Evolutionary conservation across 2,888 invertebrate species (phyloP).

Genomic region (Amphipyra tragopoginis): DNA sequence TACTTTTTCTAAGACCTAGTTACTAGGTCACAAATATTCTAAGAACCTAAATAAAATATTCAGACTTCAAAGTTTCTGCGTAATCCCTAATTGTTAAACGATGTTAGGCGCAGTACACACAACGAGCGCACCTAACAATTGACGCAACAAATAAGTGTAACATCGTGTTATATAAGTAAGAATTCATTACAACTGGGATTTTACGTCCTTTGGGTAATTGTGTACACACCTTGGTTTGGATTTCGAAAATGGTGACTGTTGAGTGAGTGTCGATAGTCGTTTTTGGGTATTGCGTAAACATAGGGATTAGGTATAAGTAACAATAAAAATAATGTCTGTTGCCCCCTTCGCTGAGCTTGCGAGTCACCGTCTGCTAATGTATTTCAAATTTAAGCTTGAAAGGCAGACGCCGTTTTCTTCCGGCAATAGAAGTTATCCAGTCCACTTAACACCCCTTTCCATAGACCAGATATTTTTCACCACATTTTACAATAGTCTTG

Average conservation of each 20-base stretch:
- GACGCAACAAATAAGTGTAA: conserved; percentile 61
- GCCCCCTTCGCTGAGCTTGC: too few relatives aligned
- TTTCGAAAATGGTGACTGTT: conserved; percentile 32
- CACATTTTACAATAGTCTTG: too few relatives aligned
- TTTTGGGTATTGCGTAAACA: conserved; percentile 25
- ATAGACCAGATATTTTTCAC: too few relatives aligned
- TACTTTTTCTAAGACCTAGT: too few relatives aligned
- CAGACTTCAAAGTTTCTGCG: conserved; percentile 22
- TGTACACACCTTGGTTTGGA: conserved; percentile 29
- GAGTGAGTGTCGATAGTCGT: conserved; percentile 23
- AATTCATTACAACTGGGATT: conserved; percentile 62
- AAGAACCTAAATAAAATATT: conserved; percentile 29
- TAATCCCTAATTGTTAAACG: conserved; percentile 67
- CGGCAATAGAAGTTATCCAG: too few relatives aligned
- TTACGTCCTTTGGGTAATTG: conserved; percentile 60
- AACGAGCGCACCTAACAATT: conserved; percentile 29
- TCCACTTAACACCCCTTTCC: too few relatives aligned
- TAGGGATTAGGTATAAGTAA: background rate
- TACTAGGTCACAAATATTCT: conserved; percentile 17
- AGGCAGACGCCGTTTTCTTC: too few relatives aligned
- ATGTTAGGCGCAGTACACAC: conserved; percentile 63
- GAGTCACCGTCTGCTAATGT: too few relatives aligned
- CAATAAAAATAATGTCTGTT: too few relatives aligned
- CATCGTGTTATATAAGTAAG: conserved; percentile 60
- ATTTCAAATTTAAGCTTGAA: too few relatives aligned